phyloP scores from a whole-genome alignment of 1,140 invertebrate species.

The Ruditapes philippinarum region DNA sequence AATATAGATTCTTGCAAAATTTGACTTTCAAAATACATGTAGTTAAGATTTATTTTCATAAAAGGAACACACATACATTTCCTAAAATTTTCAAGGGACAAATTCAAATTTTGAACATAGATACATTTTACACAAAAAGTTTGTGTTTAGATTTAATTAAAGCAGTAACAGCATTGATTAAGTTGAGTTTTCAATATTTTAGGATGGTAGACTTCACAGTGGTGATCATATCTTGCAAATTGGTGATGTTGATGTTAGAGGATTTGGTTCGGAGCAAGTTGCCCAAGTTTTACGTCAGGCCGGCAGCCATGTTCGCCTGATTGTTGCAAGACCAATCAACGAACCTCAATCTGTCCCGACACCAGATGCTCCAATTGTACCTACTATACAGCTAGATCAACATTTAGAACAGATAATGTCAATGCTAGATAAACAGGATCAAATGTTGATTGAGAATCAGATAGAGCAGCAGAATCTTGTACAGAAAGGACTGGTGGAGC shows the following conservation, averaged over 20 bases:
- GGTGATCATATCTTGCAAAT: constrained; percentile 98
- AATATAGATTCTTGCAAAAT: too few species aligned
- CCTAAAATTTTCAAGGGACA: too few species aligned
- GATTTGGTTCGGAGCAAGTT: constrained; percentile 97
- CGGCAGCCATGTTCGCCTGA: constrained; percentile 94
- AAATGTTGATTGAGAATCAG: constrained; percentile 68
- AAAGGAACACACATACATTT: too few species aligned
- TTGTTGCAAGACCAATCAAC: constrained; percentile 92
- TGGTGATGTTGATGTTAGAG: constrained; percentile 95
- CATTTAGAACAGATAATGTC: constrained; percentile 80
- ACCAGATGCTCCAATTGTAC: constrained; percentile 83
- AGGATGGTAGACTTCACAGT: constrained; percentile 95
- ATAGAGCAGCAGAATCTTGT: constrained; percentile 45
- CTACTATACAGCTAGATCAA: constrained; percentile 84
- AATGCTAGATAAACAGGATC: constrained; percentile 62
- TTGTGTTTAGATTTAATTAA: too few species aligned
- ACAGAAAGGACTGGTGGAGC: constrained; percentile 67
- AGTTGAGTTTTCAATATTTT: constrained; percentile 73
- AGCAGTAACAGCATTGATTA: too few species aligned
- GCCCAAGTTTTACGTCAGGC: constrained; percentile 96
- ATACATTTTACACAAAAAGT: too few species aligned
- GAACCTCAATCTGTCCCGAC: constrained; percentile 78
- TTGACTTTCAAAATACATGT: too few species aligned
- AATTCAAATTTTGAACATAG: too few species aligned
- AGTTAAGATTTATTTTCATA: too few species aligned